A percentile compares a stretch with the other conserved stretches of the same genome.
Conservation (phyloP, 2,113 vertebrate species). For the Emydocephalus ijimae region DNA sequence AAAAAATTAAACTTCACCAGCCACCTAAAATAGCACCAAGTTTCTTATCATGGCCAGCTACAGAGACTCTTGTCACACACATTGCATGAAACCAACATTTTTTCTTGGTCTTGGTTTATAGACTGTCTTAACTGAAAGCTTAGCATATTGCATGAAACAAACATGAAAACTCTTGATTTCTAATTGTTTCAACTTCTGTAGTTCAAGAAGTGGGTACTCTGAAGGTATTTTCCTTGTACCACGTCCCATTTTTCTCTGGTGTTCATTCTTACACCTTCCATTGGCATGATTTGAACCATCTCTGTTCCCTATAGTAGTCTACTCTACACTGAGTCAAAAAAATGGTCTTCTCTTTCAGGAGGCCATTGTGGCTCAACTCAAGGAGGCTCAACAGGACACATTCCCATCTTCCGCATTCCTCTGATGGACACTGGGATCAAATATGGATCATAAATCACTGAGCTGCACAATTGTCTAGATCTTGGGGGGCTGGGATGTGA, state of each 20-base stretch:
- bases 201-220: neutral
- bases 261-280: neutral
- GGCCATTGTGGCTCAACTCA: neutral
- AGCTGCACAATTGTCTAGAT: neutral
- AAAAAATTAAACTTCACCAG: neutral
- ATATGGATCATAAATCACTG: neutral
- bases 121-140: neutral
- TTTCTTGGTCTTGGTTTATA: neutral
- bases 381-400: neutral
- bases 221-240: neutral
- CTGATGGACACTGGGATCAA: neutral
- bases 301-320: neutral
- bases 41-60: neutral
- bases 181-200: neutral
- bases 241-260: neutral
- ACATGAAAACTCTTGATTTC: neutral
- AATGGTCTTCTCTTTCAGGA: neutral
- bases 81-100: neutral
- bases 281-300: neutral
- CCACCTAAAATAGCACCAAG: neutral
- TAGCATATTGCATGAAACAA: neutral
- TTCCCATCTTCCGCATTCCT: neutral
- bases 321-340: neutral
- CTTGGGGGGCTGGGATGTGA: neutral
- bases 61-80: neutral